A percentile compares a stretch with the other conserved stretches of the same genome.
phyloP scores from a whole-genome alignment of 2,797 vertebrate species.

The Argya squamiceps region DNA sequence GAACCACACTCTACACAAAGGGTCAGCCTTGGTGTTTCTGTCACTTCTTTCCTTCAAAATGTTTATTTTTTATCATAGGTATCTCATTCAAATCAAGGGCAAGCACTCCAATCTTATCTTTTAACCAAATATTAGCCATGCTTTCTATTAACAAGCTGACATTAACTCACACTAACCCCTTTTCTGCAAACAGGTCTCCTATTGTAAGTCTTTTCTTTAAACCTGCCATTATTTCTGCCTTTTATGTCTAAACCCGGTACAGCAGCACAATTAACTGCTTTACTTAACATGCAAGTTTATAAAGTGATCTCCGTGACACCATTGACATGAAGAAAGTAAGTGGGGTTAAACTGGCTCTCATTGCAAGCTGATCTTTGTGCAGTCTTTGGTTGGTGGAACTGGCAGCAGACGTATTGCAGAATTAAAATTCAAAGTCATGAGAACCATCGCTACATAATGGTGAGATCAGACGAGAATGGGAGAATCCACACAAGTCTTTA shows the following conservation, averaged over 20 bases:
- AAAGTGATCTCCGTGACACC: not conserved
- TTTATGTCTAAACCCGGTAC: not conserved
- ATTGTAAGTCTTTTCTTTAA: not conserved
- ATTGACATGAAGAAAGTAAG: not conserved
- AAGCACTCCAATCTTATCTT: not conserved
- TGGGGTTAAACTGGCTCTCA: constrained; percentile 7
- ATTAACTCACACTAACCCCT: not conserved
- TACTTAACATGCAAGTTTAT: not conserved
- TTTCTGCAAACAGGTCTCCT: not conserved
- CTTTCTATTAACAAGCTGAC: not conserved
- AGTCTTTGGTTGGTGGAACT: not conserved
- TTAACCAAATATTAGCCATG: constrained; percentile 14
- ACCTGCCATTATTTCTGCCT: constrained; percentile 36
- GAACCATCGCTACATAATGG: not conserved
- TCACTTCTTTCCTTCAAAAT: not conserved
- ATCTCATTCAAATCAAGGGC: not conserved
- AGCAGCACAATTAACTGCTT: constrained; percentile 40
- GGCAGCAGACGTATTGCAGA: not conserved
- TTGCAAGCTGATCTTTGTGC: not conserved
- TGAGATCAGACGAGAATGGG: not conserved
- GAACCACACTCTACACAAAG: not conserved
- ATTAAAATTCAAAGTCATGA: not conserved
- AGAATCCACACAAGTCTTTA: not conserved
- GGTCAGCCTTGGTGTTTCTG: not conserved
- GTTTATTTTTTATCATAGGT: not conserved